phyloP scores from a whole-genome alignment of 2,113 vertebrate genomes.

The Nematolebias whitei region DNA sequence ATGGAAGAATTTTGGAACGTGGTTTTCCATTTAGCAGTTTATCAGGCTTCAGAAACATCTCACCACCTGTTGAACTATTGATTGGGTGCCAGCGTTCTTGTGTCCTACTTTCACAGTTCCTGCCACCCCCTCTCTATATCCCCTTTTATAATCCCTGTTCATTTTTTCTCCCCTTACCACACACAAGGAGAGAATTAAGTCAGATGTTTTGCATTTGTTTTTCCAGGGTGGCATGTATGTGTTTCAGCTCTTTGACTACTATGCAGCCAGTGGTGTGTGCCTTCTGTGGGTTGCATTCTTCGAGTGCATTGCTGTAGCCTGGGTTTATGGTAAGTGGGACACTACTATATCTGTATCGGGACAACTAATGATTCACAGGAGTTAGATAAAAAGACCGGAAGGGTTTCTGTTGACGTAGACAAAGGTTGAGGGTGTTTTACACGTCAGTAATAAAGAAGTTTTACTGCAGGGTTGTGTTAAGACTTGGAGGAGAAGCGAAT shows the following conservation, averaged over 20 bases:
- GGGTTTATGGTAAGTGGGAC: slow-evolving; percentile 96
- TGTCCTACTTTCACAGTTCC: slow-evolving; percentile 24
- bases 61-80: slow-evolving; percentile 76
- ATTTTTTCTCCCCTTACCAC: slow-evolving; percentile 8
- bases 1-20: slow-evolving; percentile 61
- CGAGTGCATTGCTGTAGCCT: slow-evolving; percentile 99
- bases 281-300: slow-evolving; percentile 99
- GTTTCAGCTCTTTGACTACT: slow-evolving; percentile 99
- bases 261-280: slow-evolving; percentile 99
- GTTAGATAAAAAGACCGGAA: slow-evolving; percentile 22
- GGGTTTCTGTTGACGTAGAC: slow-evolving; percentile 39
- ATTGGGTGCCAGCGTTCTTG: slow-evolving; percentile 58
- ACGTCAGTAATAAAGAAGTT: slow-evolving; percentile 52
- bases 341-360: background rate
- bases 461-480: slow-evolving; percentile 31
- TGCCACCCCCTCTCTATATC: slow-evolving; percentile 11
- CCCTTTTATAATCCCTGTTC: slow-evolving; percentile 23
- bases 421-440: slow-evolving; percentile 40
- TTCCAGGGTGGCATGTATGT: slow-evolving; percentile 98
- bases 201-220: slow-evolving; percentile 8
- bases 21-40: slow-evolving; percentile 65
- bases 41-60: slow-evolving; percentile 47
- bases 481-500: background rate
- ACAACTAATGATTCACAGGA: slow-evolving; percentile 32
- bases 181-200: slow-evolving; percentile 33